Base-by-base conservation (phyloP, 2,797 vertebrate species). In the Myripristis jacobus region DNA sequence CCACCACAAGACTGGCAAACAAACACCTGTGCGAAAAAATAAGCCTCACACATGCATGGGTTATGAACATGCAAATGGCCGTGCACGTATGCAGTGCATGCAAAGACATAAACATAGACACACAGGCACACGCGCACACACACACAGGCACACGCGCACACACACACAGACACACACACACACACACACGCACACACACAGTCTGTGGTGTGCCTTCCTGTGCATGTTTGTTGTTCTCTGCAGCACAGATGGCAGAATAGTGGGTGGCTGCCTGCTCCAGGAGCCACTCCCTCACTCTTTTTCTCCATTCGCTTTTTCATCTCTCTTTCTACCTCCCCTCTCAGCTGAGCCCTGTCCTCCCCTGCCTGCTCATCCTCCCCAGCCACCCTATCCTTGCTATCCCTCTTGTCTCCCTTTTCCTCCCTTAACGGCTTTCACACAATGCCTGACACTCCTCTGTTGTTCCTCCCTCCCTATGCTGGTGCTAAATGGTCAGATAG, bases 401-500 rank as follows among this genome's bases (percentile, higher is more conserved):
- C 75, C 58, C 73, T 78, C 70, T 60, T 61, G 55, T 65, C 70
- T 73, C 61, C 36, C 59, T 65, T 58, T 65, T 72, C 76, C 78
- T 68, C 70, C 85, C 75, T 75, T 80, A 75, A 73, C 73, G 70
- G 77, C 79, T 84, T 87, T 88, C 82, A 85, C 84, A 73, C 81
- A 90, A 83, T 70, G 79, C 53, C 67, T 77, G 77, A 90, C 84
- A 82, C 82, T 57, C 66, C 3, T 60, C 73, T 70, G 67, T 66
- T 84, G 72, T 75, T 71, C 83, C 70, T 81, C 71, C 72, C 80
- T 80, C 73, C 63, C 76, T 47, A 24, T 65, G 70, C 81, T 78
- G 73, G 82, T 88, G 84, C 87, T 90, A 91, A 91, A 91, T 85
- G 87, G 87, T 68, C 78, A 86, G 86, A 91, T 82, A 88, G 86